Conservation (phyloP, 2,888 invertebrate genomes). For the Arenicola marina region DNA sequence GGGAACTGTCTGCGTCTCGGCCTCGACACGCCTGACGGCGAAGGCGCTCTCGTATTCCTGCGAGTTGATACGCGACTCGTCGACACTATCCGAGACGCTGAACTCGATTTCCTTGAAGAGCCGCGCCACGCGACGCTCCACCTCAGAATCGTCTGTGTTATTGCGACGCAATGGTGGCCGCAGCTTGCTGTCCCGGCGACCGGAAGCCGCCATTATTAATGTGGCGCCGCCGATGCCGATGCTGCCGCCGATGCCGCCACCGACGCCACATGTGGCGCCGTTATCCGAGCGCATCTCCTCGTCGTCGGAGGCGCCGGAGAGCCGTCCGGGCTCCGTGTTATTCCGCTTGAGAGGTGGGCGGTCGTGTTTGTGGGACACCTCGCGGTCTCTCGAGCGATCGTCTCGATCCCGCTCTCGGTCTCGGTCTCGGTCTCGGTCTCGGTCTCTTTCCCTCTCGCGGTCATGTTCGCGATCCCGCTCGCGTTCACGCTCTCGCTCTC, state of each 20-base stretch:
- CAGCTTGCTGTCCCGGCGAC: not conserved
- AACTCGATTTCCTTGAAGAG: constrained; percentile 33
- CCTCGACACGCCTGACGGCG: constrained; percentile 19
- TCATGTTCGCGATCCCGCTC: not conserved
- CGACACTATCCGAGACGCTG: constrained; percentile 36
- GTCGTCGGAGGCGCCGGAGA: constrained; percentile 3
- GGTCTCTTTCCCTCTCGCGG: not conserved
- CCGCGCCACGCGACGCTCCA: constrained; percentile 30
- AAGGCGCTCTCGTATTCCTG: not conserved
- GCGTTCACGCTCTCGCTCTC: constrained; percentile 1
- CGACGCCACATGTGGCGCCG: too few species aligned
- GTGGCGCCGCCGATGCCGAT: too few species aligned
- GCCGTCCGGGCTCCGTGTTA: constrained; percentile 25
- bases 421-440: not conserved
- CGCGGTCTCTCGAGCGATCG: constrained; percentile 2
- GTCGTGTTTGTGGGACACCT: not conserved
- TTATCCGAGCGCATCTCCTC: too few species aligned
- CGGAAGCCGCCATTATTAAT: too few species aligned
- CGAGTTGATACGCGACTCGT: constrained; percentile 30
- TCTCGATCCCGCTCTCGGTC: not conserved
- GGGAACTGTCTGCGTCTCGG: constrained; percentile 23
- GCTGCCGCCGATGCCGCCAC: too few species aligned
- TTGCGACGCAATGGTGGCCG: constrained; percentile 27
- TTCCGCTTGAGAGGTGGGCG: constrained; percentile 26
- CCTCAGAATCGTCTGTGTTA: constrained; percentile 36